A percentile compares a stretch with the other conserved stretches of the same genome.
Conservation (phyloP, 2,113 vertebrate species). For the Chionis minor region DNA sequence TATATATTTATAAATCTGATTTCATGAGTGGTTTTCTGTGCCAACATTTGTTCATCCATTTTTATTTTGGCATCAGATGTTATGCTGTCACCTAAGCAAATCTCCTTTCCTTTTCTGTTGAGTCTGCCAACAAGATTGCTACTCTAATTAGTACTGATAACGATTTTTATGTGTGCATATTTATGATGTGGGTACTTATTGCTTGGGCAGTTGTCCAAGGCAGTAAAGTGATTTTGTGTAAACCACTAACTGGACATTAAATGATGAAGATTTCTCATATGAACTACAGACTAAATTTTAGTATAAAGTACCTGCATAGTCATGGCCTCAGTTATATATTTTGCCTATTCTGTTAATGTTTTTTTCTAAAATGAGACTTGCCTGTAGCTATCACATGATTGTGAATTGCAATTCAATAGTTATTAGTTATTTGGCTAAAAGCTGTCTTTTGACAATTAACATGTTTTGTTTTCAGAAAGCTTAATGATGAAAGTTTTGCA, state of each 20-base stretch:
- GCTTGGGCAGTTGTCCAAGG: neutral
- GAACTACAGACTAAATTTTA: neutral
- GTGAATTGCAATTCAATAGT: neutral
- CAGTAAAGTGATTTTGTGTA: conserved; percentile 1
- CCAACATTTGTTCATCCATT: neutral
- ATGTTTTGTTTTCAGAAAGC: neutral
- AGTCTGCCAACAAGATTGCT: conserved; percentile 2
- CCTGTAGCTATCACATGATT: neutral
- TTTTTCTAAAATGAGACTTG: neutral
- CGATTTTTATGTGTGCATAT: neutral
- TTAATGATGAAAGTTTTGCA: neutral
- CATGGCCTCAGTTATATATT: neutral
- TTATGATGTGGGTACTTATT: neutral
- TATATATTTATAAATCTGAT: neutral
- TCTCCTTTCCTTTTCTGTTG: neutral
- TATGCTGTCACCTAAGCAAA: neutral
- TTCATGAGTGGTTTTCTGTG: neutral
- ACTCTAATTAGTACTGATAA: neutral
- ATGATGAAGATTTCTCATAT: neutral
- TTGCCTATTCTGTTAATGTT: neutral
- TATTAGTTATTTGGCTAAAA: neutral
- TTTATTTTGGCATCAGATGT: neutral
- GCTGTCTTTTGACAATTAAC: neutral
- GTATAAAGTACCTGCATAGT: neutral
- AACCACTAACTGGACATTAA: neutral